Conservation (phyloP, 2,888 invertebrate species). For the Aporophyla nigra region DNA sequence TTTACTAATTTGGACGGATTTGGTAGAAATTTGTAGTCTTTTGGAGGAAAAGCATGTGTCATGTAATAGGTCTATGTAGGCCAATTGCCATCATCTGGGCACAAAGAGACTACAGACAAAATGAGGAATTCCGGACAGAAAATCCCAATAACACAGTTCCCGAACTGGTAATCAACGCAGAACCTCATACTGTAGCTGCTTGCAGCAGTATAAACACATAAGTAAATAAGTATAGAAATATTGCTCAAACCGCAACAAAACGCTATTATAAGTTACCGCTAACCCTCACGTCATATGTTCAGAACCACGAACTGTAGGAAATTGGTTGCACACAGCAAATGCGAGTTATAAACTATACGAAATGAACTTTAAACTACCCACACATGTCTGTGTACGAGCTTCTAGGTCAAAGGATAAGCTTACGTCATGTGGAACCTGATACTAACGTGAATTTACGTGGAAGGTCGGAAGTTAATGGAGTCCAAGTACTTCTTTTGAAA, state of each 20-base stretch:
- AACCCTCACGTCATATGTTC: background rate
- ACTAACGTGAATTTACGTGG: background rate
- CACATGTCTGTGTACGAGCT: background rate
- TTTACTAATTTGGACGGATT: no score
- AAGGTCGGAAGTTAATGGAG: background rate
- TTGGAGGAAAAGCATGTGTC: no score
- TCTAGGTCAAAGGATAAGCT: slow-evolving; percentile 24
- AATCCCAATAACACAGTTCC: no score
- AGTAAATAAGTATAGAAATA: background rate
- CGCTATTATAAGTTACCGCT: background rate
- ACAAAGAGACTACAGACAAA: no score
- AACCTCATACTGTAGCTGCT: no score
- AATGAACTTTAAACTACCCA: slow-evolving; percentile 13
- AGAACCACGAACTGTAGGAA: slow-evolving; percentile 6
- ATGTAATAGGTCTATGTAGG: no score
- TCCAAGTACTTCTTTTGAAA: background rate
- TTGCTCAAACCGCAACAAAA: background rate
- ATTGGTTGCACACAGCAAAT: slow-evolving; percentile 32
- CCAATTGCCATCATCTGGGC: no score
- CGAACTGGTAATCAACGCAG: no score
- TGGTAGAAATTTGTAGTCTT: no score
- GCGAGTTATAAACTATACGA: slow-evolving; percentile 3
- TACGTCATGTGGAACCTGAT: background rate
- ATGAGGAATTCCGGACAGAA: no score
- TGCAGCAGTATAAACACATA: no score